These are phyloP conservation scores for Paratilapia polleni DNA, from an alignment of 2,113 vertebrate genomes.

Conservation along the genomic window DNA sequence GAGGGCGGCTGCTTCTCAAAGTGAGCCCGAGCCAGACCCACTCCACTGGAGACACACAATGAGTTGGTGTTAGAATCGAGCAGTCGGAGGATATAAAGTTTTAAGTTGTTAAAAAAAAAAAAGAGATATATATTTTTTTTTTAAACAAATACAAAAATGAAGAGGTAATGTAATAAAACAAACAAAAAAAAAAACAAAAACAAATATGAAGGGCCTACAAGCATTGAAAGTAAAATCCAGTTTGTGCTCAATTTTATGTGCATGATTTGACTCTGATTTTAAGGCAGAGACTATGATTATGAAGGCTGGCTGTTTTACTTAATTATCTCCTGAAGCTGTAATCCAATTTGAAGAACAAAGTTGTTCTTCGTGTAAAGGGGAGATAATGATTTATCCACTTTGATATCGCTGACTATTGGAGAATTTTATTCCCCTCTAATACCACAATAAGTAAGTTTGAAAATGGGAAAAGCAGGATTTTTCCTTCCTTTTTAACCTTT, in stretches of 20 bases:
- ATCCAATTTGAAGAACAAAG: not conserved
- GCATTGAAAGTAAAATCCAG: not conserved
- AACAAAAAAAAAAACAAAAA: not conserved
- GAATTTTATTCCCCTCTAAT: not conserved
- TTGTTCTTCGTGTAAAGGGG: not conserved
- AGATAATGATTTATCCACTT: not conserved
- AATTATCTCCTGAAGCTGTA: not conserved
- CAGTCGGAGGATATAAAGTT: not conserved
- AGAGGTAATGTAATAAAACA: not conserved
- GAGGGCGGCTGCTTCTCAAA: conserved; percentile 99
- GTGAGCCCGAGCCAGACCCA: conserved; percentile 98
- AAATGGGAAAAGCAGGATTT: not conserved
- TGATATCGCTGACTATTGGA: not conserved
- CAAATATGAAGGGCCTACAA: not conserved
- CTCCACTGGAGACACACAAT: conserved; percentile 89
- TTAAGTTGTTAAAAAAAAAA: not conserved
- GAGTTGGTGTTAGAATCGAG: conserved; percentile 55
- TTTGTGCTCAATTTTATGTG: not conserved
- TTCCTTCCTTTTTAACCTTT: not conserved
- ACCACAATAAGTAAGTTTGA: not conserved
- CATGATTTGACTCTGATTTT: not conserved
- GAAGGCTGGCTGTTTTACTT: not conserved
- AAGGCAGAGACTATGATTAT: not conserved
- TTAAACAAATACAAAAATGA: not conserved
- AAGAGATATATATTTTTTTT: too few relatives aligned